These are phyloP conservation scores for Tetanocera ferruginea DNA, from an alignment of 2,888 invertebrate genomes.

Conservation along the genomic window DNA sequence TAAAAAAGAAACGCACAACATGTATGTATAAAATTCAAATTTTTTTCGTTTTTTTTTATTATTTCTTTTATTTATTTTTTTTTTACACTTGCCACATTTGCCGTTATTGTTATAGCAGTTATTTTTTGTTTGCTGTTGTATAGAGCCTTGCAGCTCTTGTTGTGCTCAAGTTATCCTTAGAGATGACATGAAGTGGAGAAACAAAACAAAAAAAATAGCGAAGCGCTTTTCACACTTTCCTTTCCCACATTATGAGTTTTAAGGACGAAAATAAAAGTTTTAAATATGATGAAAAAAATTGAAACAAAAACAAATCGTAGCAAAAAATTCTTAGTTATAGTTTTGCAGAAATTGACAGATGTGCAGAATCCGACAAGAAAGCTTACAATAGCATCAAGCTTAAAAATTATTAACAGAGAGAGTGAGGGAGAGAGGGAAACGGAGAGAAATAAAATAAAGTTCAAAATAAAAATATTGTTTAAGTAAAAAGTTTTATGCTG, in stretches of 20 bases:
- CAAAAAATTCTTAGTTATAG: no score
- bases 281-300: no score
- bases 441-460: no score
- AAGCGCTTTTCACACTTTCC: constrained; percentile 3
- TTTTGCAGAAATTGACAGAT: no score
- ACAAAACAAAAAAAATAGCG: not conserved
- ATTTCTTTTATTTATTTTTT: no score
- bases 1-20: not conserved
- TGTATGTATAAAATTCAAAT: not conserved
- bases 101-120: not conserved
- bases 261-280: no score
- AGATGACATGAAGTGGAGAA: constrained; percentile 29
- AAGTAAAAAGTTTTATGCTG: not conserved
- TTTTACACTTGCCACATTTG: not conserved
- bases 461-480: not conserved
- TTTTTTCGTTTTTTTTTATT: not conserved
- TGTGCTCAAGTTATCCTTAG: constrained; percentile 30
- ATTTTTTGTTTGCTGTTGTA: not conserved
- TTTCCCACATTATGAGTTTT: not conserved
- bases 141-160: not conserved
- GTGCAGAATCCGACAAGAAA: no score
- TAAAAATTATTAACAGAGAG: no score
- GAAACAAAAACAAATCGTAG: no score
- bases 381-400: no score
- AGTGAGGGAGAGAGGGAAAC: no score